Percentiles rank a stretch among this genome's conserved stretches.
Conservation (phyloP, 1,140 invertebrate species). For the Seison nebaliae region DNA sequence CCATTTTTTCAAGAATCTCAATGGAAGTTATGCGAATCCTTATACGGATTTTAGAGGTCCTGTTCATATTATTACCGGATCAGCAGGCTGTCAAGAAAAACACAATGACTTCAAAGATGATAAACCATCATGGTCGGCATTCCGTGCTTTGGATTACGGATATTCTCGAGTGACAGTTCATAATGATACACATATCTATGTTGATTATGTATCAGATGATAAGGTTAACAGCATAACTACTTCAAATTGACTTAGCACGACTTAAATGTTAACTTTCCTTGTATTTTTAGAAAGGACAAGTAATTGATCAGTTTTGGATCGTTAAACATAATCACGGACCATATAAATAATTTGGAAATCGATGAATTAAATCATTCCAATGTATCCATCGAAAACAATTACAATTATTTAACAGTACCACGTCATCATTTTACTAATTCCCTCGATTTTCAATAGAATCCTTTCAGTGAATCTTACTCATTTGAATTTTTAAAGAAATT, state of each 20-base stretch:
- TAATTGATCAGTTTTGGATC: conserved; percentile 14
- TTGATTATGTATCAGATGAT: conserved; percentile 57
- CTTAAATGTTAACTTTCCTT: neutral
- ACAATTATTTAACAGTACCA: too few relatives aligned
- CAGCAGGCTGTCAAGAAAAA: conserved; percentile 39
- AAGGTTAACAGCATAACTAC: conserved; percentile 13
- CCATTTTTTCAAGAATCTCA: conserved; percentile 33
- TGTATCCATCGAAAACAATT: too few relatives aligned
- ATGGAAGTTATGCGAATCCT: conserved; percentile 33
- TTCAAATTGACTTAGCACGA: neutral
- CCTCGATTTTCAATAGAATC: too few relatives aligned
- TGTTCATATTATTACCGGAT: conserved; percentile 63
- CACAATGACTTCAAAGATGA: conserved; percentile 28
- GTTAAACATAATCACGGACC: conserved; percentile 14
- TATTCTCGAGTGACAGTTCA: conserved; percentile 50
- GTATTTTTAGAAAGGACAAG: conserved; percentile 12
- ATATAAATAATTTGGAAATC: too few relatives aligned
- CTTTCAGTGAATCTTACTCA: too few relatives aligned
- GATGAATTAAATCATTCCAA: too few relatives aligned
- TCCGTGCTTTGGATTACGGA: conserved; percentile 54
- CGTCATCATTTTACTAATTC: too few relatives aligned
- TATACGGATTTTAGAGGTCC: conserved; percentile 57
- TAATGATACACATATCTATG: conserved; percentile 58
- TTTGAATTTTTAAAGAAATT: too few relatives aligned
- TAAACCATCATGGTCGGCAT: conserved; percentile 33